Conservation (phyloP, 2,113 vertebrate species). For the Pheucticus melanocephalus region DNA sequence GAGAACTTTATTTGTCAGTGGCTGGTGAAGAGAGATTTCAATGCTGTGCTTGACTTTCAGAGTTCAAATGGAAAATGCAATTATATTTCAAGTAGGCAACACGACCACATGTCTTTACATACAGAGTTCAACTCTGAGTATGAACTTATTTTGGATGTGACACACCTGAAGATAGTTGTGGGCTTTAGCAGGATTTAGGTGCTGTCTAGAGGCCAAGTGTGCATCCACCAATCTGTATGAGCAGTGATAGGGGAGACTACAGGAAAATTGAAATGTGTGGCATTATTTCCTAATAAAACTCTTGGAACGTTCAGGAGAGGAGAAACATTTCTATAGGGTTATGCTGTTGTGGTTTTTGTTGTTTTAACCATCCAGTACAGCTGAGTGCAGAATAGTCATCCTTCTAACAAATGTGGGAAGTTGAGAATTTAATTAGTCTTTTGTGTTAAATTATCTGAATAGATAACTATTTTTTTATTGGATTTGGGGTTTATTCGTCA, state of each 20-base stretch:
- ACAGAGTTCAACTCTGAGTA: not conserved
- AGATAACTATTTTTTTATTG: not conserved
- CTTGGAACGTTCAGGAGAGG: not conserved
- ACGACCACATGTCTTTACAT: accelerated
- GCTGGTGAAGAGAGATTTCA: not conserved
- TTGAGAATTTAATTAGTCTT: not conserved
- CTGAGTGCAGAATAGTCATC: not conserved
- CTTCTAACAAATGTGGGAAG: not conserved
- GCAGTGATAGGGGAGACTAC: not conserved
- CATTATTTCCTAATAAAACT: not conserved
- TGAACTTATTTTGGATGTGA: not conserved
- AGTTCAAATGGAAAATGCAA: not conserved
- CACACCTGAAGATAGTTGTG: not conserved
- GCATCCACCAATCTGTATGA: not conserved
- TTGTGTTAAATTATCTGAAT: not conserved
- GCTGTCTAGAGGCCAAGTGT: not conserved
- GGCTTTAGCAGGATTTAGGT: not conserved
- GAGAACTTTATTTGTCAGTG: not conserved
- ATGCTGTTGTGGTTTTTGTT: not conserved
- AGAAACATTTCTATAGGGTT: not conserved
- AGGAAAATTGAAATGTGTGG: not conserved
- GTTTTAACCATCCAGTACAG: not conserved
- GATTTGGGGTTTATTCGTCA: not conserved
- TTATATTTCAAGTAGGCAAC: not conserved
- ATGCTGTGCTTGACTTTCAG: not conserved